Conservation (phyloP, 2,113 vertebrate genomes). For the Apus apus region DNA sequence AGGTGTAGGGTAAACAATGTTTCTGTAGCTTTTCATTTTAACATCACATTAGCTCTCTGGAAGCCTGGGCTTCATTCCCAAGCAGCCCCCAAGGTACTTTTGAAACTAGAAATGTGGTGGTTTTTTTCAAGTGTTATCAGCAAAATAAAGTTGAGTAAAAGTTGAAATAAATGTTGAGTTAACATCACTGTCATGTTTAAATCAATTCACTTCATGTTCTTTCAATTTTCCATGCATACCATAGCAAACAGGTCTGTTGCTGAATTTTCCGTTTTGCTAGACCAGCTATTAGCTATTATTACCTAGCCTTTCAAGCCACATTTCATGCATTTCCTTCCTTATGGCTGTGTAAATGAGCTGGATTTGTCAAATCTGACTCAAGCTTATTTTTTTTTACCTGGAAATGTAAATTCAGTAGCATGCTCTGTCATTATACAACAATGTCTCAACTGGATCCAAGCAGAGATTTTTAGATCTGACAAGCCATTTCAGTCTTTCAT, state of each 20-base stretch:
- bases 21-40: neutral
- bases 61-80: neutral
- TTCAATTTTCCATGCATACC: neutral
- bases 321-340: neutral
- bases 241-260: neutral
- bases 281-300: neutral
- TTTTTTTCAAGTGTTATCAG: neutral
- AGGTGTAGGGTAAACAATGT: neutral
- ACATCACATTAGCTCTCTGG: neutral
- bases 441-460: neutral
- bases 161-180: neutral
- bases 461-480: neutral
- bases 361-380: neutral
- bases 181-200: neutral
- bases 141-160: neutral
- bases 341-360: neutral
- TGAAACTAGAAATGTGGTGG: neutral
- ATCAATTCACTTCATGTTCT: neutral
- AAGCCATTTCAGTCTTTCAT: neutral
- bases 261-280: neutral
- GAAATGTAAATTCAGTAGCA: neutral
- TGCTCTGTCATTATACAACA: neutral
- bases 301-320: neutral
- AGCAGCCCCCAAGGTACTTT: neutral
- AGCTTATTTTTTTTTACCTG: neutral